These are phyloP conservation scores for Apeltes quadracus DNA, from an alignment of 2,113 vertebrate genomes.

Conservation along the genomic window DNA sequence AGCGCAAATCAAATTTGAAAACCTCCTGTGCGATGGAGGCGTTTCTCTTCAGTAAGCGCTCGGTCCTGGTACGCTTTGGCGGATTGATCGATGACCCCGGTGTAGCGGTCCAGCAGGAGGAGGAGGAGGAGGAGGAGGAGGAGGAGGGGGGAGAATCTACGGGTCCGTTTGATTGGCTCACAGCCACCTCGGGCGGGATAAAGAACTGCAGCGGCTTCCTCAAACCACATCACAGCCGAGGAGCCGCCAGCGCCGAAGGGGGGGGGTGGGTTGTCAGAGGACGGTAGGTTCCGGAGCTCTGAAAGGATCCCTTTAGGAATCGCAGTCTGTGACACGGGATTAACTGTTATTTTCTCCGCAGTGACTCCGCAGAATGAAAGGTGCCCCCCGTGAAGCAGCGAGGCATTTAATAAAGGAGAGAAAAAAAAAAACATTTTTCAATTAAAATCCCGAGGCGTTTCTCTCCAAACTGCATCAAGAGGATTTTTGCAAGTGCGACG, in stretches of 20 bases:
- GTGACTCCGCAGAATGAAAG: slow-evolving; percentile 55
- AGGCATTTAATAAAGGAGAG: slow-evolving; percentile 57
- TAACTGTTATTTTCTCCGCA: slow-evolving; percentile 66
- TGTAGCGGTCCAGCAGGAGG: slow-evolving; percentile 43
- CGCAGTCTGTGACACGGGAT: slow-evolving; percentile 68
- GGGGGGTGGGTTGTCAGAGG: slow-evolving; percentile 37
- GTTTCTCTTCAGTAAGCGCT: slow-evolving; percentile 25
- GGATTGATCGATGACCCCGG: slow-evolving; percentile 67
- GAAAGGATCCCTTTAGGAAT: slow-evolving; percentile 64
- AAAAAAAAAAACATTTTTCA: slow-evolving; percentile 50
- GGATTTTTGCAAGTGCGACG: slow-evolving; percentile 1
- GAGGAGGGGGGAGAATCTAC: slow-evolving; percentile 66
- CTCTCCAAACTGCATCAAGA: slow-evolving; percentile 23
- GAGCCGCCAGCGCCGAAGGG: slow-evolving; percentile 51
- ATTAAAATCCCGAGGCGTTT: slow-evolving; percentile 52
- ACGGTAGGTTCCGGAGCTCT: slow-evolving; percentile 42
- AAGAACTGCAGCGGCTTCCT: slow-evolving; percentile 51
- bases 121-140: slow-evolving; percentile 56
- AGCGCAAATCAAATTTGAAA: neutral
- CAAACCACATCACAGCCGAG: slow-evolving; percentile 63
- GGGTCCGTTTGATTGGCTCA: slow-evolving; percentile 75
- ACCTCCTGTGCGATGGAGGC: slow-evolving; percentile 18
- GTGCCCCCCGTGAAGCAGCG: slow-evolving; percentile 37
- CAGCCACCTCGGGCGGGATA: slow-evolving; percentile 66
- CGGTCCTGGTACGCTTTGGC: slow-evolving; percentile 50